Conservation (phyloP, 2,113 vertebrate genomes). For the Serranochromis macrocephalus region DNA sequence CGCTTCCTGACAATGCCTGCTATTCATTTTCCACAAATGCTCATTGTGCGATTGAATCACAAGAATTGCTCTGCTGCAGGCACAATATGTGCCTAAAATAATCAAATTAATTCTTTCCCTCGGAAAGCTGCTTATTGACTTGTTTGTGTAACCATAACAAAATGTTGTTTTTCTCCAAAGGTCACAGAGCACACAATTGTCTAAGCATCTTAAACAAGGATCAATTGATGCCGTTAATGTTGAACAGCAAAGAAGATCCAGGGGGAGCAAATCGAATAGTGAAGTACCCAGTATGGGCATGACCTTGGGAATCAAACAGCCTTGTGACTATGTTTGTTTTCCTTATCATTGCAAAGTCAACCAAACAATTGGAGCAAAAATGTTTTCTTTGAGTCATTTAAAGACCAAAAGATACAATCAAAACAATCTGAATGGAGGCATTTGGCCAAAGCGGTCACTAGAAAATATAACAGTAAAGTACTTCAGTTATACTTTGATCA, state of each 20-base stretch:
- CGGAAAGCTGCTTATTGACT: slow-evolving; percentile 55
- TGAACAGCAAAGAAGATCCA: slow-evolving; percentile 2
- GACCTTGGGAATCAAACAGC: slow-evolving; percentile 10
- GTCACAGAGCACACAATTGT: slow-evolving; percentile 44
- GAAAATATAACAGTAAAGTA: neutral
- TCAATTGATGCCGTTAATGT: slow-evolving; percentile 28
- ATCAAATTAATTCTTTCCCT: slow-evolving; percentile 69
- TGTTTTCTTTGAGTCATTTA: slow-evolving; percentile 7
- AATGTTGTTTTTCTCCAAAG: slow-evolving; percentile 69
- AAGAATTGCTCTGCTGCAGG: slow-evolving; percentile 71
- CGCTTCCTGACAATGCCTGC: slow-evolving; percentile 55
- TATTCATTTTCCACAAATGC: slow-evolving; percentile 70
- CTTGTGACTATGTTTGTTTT: slow-evolving; percentile 47
- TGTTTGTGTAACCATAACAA: slow-evolving; percentile 71
- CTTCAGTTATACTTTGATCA: neutral
- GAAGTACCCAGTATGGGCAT: neutral
- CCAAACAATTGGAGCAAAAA: slow-evolving; percentile 38
- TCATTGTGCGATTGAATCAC: slow-evolving; percentile 73
- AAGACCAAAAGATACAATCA: neutral
- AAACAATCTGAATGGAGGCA: neutral
- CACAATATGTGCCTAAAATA: slow-evolving; percentile 73
- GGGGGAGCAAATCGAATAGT: slow-evolving; percentile 11
- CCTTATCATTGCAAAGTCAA: slow-evolving; percentile 32
- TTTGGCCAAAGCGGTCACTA: neutral
- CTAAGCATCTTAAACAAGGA: slow-evolving; percentile 11